A percentile compares a stretch with the other conserved stretches of the same genome.
Evolutionary conservation across 2,113 vertebrate species (phyloP).

Genomic region (Copsychus sechellarum): DNA sequence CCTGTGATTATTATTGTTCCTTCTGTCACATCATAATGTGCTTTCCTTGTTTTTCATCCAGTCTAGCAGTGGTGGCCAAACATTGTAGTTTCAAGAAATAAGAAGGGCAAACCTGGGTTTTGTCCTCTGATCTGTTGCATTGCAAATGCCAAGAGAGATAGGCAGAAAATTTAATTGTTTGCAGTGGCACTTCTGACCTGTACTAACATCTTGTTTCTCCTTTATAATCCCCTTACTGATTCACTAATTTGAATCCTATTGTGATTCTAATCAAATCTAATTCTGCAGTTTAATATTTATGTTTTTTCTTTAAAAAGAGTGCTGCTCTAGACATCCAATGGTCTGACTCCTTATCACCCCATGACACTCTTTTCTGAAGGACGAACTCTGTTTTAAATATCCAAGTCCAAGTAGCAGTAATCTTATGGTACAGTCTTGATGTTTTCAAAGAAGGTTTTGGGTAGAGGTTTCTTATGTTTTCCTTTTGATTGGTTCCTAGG

Average conservation of each 20-base stretch:
- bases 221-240: background rate
- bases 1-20: background rate
- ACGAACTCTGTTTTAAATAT: background rate
- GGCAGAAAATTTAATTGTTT: background rate
- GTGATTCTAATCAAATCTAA: background rate
- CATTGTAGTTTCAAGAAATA: background rate
- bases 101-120: background rate
- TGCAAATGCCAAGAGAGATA: background rate
- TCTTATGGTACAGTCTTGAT: background rate
- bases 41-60: background rate
- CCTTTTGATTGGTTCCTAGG: background rate
- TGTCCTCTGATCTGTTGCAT: background rate
- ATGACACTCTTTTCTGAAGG: background rate
- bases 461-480: background rate
- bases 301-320: background rate
- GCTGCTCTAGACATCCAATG: background rate
- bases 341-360: background rate
- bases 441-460: background rate
- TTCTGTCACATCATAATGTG: background rate
- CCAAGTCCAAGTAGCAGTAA: background rate
- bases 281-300: background rate
- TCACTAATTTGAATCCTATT: background rate
- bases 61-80: background rate
- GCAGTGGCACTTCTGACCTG: background rate
- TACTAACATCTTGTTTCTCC: background rate